These are phyloP conservation scores for Idris sp. DNA, from an alignment of 1,140 invertebrate species.

Conservation along the genomic window DNA sequence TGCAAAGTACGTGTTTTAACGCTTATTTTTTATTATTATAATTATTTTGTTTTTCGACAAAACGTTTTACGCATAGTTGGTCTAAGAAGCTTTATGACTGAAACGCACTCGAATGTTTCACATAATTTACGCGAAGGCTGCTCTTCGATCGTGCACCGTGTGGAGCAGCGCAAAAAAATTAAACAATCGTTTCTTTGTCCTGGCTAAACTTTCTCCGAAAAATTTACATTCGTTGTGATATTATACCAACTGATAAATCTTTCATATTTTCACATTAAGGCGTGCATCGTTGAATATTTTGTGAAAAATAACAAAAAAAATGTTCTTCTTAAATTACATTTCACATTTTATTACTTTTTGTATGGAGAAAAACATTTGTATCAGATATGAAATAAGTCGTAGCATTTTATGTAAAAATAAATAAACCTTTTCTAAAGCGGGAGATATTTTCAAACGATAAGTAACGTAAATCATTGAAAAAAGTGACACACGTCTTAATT, in stretches of 20 bases:
- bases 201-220: conserved; percentile 46
- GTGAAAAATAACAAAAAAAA: conserved; percentile 1
- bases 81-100: conserved; percentile 45
- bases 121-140: conserved; percentile 62
- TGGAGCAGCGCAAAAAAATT: conserved; percentile 46
- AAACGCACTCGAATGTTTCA: conserved; percentile 62
- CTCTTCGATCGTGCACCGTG: conserved; percentile 47
- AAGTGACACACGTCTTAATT: conserved; percentile 61
- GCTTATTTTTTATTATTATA: conserved; percentile 57
- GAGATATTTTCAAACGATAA: conserved; percentile 13
- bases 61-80: conserved; percentile 57
- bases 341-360: no score
- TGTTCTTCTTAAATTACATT: no score
- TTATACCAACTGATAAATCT: conserved; percentile 33
- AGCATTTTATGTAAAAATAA: no score
- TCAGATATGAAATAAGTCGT: no score
- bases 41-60: conserved; percentile 60
- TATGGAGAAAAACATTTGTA: no score
- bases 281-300: conserved; percentile 33
- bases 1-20: conserved; percentile 57
- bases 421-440: conserved; percentile 35
- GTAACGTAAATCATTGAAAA: conserved; percentile 36
- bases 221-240: conserved; percentile 55
- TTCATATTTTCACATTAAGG: conserved; percentile 40
- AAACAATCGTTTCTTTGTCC: conserved; percentile 59